These are phyloP conservation scores for Lamproptera curius DNA, from an alignment of 2,888 invertebrate species.

Conservation along the genomic window DNA sequence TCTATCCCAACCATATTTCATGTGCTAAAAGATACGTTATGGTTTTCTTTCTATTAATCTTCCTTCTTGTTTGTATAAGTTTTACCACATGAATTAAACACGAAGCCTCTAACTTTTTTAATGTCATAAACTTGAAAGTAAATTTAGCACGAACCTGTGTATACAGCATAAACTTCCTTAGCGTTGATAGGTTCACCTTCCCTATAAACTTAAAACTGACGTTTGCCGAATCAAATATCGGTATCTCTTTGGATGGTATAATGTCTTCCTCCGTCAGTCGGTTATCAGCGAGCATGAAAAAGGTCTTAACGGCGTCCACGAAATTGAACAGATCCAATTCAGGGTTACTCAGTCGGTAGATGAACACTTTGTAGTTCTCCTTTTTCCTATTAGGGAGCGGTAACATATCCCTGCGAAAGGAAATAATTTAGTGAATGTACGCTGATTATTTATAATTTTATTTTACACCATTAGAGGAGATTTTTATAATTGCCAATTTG, in stretches of 20 bases:
- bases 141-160: conserved; percentile 81
- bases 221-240: conserved; percentile 84
- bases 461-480: too few relatives aligned
- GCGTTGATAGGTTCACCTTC: conserved; percentile 79
- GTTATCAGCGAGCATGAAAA: conserved; percentile 85
- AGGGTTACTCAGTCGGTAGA: conserved; percentile 80
- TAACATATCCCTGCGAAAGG: conserved; percentile 84
- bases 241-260: conserved; percentile 82
- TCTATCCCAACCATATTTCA: too few relatives aligned
- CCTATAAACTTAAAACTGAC: conserved; percentile 81
- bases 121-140: too few relatives aligned
- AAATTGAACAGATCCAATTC: conserved; percentile 82
- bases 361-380: conserved; percentile 82
- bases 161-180: conserved; percentile 85
- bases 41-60: too few relatives aligned
- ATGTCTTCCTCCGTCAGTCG: conserved; percentile 80
- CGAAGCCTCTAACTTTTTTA: too few relatives aligned
- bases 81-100: too few relatives aligned
- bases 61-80: too few relatives aligned
- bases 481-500: too few relatives aligned
- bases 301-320: conserved; percentile 81
- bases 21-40: too few relatives aligned
- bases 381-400: conserved; percentile 82
- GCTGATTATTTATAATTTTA: too few relatives aligned
- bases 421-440: too few relatives aligned